Evolutionary conservation across 2,113 vertebrate species (phyloP), one percentile per base, ranked within the genome.

Genomic region (Tetraodon nigroviridis): DNA sequence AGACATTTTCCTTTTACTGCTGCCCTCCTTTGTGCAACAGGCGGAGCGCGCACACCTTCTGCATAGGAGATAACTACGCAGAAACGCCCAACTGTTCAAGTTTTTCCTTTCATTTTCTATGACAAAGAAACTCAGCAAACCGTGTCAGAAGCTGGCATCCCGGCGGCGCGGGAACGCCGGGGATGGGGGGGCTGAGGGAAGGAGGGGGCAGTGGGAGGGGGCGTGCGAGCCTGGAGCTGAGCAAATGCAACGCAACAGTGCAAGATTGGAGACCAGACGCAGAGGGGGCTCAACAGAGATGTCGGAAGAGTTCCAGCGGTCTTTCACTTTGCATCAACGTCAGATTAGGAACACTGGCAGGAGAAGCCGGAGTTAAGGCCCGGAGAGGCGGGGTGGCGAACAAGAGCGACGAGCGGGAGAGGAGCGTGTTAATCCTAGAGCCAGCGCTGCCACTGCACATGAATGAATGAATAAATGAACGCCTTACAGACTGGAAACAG

Each of bases 321-420:
- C 68, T 64, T 80, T 86, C 85, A 71, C 80, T 85, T 86, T 78
- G 73, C 73, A 86, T 88, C 78, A 87, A 15, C 58, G 20, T 88
- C 87, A 86, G 69, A 79, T 74, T 78, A 76, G 58, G 64, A 67
- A 67, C 51, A 60, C 70, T 75, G 64, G 66, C 51, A 58, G 68
- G 74, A 67, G 61, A 53, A 69, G 76, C 56, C 44, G 66, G 69
- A 75, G 54, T 51, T 44, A 5, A 61, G 67, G 68, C 67, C 67
- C 68, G 4, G 18, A 66, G 66, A 76, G 82, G 67, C 58, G 69
- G 50, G 54, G 67, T 81, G 79, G 82, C 67, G 73, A 77, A 70
- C 49, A 47, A 67, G 65, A 57, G 64, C n/a, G 19, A 13, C 52
- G 58, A 53, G 67, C 57, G 45, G 50, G 54, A 59, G 57, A 70